A percentile compares a stretch with the other conserved stretches of the same genome.
Conservation (phyloP, 35 echinoderm and acorn worm genomes). For the Apostichopus parvimensis region DNA sequence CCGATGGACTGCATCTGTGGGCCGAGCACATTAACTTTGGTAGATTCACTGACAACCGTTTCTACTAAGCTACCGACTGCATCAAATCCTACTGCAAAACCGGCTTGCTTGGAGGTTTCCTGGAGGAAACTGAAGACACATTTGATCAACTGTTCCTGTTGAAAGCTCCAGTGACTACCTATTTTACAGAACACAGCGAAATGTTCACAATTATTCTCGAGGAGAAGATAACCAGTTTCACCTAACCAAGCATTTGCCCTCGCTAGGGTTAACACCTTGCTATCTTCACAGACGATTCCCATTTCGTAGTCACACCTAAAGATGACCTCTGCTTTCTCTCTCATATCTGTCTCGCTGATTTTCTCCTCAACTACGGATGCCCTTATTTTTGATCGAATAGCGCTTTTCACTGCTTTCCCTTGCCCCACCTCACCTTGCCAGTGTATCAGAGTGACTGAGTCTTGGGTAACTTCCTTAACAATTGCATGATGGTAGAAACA, state of each 20-base stretch:
- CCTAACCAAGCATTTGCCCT: slow-evolving; percentile 18
- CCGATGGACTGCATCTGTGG: not conserved
- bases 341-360: not conserved
- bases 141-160: not conserved
- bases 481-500: slow-evolving; percentile 16
- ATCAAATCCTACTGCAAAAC: not conserved
- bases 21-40: not conserved
- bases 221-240: not conserved
- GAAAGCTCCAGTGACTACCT: slow-evolving; percentile 1
- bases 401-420: not conserved
- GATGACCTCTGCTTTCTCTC: not conserved
- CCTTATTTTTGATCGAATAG: not conserved
- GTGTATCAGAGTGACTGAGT: not conserved
- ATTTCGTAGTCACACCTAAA: not conserved
- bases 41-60: not conserved
- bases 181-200: slow-evolving; percentile 7
- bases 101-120: no score
- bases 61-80: not conserved
- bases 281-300: not conserved
- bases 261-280: not conserved
- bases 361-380: not conserved
- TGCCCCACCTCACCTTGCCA: not conserved
- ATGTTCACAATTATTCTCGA: slow-evolving; percentile 2
- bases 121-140: not conserved
- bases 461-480: not conserved